Conservation (phyloP, 2,797 vertebrate species). For the Aphelocoma californica region DNA sequence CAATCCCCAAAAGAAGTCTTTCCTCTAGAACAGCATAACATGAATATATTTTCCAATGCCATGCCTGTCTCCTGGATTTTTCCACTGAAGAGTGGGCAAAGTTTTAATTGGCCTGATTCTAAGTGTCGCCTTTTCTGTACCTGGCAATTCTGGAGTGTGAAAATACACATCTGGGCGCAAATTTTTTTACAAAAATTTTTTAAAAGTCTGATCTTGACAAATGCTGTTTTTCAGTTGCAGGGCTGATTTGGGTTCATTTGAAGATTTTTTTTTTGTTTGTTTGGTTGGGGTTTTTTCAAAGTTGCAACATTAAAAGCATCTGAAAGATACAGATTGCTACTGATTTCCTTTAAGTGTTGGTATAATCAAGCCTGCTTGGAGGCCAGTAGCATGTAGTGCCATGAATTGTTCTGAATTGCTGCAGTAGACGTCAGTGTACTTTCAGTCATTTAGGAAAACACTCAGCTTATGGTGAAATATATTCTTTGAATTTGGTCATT, state of each 20-base stretch:
- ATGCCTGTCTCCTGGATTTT: not conserved
- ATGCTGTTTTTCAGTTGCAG: not conserved
- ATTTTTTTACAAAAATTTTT: not conserved
- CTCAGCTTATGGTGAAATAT: not conserved
- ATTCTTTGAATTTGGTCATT: not conserved
- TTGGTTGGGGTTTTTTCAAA: not conserved
- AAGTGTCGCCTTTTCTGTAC: not conserved
- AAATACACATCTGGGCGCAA: not conserved
- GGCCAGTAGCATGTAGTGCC: not conserved
- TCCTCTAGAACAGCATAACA: not conserved
- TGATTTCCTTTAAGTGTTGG: not conserved
- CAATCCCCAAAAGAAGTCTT: not conserved
- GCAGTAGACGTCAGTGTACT: not conserved
- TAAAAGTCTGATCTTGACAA: not conserved
- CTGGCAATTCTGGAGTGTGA: not conserved
- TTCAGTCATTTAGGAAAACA: not conserved
- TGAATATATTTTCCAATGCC: not conserved
- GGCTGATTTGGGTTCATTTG: not conserved
- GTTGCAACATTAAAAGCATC: not conserved
- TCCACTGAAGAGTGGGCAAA: not conserved
- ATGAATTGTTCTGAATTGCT: not conserved
- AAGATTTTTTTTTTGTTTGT: not conserved
- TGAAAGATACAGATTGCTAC: not conserved
- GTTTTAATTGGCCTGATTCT: not conserved
- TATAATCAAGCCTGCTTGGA: not conserved